Percentiles rank a stretch among this genome's conserved stretches.
phyloP scores from a whole-genome alignment of 2,888 invertebrate species.

The Noctua janthe region DNA sequence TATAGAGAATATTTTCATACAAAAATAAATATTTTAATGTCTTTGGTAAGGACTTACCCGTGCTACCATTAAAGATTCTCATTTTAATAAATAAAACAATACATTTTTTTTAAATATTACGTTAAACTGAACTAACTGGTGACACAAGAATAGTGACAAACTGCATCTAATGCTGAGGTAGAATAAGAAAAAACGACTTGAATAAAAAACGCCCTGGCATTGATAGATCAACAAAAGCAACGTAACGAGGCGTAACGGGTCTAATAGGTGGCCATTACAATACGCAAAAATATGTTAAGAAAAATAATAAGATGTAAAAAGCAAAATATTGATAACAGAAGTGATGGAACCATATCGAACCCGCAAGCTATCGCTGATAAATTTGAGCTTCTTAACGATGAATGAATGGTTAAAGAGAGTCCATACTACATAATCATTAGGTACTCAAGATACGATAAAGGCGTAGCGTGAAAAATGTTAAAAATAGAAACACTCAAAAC shows the following conservation, averaged over 20 bases:
- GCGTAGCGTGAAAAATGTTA: too few relatives aligned
- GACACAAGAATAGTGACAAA: slow-evolving; percentile 19
- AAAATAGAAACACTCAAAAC: too few relatives aligned
- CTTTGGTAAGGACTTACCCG: slow-evolving; percentile 61
- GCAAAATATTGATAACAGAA: not conserved
- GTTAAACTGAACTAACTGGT: slow-evolving; percentile 12
- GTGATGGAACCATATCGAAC: not conserved
- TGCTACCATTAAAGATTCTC: slow-evolving; percentile 63
- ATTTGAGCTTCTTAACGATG: not conserved
- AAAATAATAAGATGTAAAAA: not conserved
- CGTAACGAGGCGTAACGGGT: slow-evolving; percentile 57
- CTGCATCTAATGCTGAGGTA: slow-evolving; percentile 20
- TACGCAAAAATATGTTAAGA: not conserved
- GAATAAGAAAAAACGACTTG: slow-evolving; percentile 9
- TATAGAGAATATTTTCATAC: too few relatives aligned
- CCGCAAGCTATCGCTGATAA: not conserved
- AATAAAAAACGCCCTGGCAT: slow-evolving; percentile 62
- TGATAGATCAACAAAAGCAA: slow-evolving; percentile 55
- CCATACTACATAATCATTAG: too few relatives aligned
- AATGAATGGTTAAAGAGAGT: too few relatives aligned
- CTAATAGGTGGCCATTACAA: slow-evolving; percentile 10
- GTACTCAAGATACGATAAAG: too few relatives aligned
- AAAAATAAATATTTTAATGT: too few relatives aligned
- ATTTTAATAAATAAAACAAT: slow-evolving; percentile 58
- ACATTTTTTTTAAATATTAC: not conserved